Conservation (phyloP, 1,140 invertebrate species). For the Anoplophora glabripennis region DNA sequence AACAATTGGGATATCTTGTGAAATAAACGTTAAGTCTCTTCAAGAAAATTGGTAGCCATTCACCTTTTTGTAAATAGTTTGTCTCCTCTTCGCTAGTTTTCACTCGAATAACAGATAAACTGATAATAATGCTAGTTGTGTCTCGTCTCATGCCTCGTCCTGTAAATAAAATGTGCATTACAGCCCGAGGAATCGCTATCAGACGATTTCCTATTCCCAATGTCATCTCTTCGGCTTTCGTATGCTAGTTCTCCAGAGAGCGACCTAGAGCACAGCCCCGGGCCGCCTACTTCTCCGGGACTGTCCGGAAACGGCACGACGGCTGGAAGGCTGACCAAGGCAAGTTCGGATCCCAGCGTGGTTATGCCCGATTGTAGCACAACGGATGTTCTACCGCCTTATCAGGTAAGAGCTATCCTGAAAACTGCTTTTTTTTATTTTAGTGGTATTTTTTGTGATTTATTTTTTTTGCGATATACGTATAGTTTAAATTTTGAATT, state of each 20-base stretch:
- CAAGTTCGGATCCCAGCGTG: constrained; percentile 84
- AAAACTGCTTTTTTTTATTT: background rate
- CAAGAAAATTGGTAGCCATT: too few species aligned
- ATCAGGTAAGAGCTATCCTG: constrained; percentile 61
- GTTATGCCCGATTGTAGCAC: constrained; percentile 63
- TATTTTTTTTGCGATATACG: too few species aligned
- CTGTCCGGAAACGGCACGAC: constrained; percentile 45
- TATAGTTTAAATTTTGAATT: too few species aligned
- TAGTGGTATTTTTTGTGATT: background rate
- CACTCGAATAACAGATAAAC: too few species aligned
- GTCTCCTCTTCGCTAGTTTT: too few species aligned
- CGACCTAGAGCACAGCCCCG: constrained; percentile 83
- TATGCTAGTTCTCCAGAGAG: constrained; percentile 95
- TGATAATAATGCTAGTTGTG: background rate
- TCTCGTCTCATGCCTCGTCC: background rate
- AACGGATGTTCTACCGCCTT: constrained; percentile 68
- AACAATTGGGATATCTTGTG: too few species aligned
- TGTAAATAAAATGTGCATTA: constrained; percentile 36
- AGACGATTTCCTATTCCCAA: constrained; percentile 97
- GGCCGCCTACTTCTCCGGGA: constrained; percentile 58
- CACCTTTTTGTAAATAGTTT: too few species aligned
- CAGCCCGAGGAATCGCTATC: constrained; percentile 81
- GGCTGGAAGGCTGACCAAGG: constrained; percentile 65
- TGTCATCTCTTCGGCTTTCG: constrained; percentile 87
- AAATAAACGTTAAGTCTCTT: too few species aligned